These are phyloP conservation scores for Dynastes hyllus DNA, from an alignment of 2,888 invertebrate species.

Conservation along the genomic window DNA sequence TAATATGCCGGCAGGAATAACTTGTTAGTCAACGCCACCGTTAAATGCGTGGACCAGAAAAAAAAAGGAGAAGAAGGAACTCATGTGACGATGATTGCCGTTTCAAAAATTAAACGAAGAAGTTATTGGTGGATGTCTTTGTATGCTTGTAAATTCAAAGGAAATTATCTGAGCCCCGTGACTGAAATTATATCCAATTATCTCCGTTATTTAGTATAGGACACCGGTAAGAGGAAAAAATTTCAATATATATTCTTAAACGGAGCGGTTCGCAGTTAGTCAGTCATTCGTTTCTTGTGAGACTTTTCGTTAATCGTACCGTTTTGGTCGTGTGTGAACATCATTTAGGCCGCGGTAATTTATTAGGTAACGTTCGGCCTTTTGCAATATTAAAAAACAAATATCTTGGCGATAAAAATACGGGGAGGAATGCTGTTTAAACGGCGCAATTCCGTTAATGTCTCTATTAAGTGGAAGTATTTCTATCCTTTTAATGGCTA, in stretches of 20 bases:
- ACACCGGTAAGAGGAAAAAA: not conserved
- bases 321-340: not conserved
- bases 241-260: not conserved
- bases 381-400: not conserved
- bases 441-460: not conserved
- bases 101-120: constrained; percentile 8
- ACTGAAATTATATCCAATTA: constrained; percentile 6
- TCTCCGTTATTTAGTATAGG: not conserved
- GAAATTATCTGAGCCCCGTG: not conserved
- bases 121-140: constrained; percentile 2
- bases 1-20: not conserved
- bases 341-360: not conserved
- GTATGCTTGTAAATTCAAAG: not conserved
- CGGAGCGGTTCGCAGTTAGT: not conserved
- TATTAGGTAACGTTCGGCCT: constrained; percentile 4
- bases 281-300: not conserved
- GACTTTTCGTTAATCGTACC: not conserved
- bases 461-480: constrained; percentile 4
- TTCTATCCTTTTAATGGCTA: not conserved
- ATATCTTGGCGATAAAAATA: constrained; percentile 1
- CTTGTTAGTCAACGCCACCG: not conserved
- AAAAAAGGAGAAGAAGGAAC: not conserved
- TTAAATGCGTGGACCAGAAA: not conserved
- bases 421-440: not conserved
- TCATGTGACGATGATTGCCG: not conserved